A percentile compares a stretch with the other conserved stretches of the same genome.
These are phyloP conservation scores for Monarcha castaneiventris DNA, from an alignment of 2,113 vertebrate species.

Conservation along the genomic window DNA sequence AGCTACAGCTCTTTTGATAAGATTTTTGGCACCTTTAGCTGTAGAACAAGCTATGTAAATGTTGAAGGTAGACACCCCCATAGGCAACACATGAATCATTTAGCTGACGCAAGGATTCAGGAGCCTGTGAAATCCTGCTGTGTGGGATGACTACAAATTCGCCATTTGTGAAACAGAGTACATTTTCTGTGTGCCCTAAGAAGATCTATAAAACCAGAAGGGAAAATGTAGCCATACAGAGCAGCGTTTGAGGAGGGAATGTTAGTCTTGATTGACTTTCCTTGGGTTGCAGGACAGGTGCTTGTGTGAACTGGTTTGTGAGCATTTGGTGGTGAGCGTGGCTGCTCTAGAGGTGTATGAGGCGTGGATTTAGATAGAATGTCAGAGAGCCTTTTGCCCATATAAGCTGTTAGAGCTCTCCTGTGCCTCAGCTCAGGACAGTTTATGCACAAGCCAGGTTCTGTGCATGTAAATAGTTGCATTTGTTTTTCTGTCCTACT, in stretches of 20 bases:
- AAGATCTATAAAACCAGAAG: background rate
- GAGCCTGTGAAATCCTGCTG: background rate
- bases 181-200: background rate
- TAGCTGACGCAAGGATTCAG: background rate
- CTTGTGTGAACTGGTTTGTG: background rate
- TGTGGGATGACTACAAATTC: background rate
- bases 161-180: background rate
- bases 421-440: background rate
- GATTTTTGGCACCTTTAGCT: background rate
- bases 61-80: background rate
- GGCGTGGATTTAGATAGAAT: background rate
- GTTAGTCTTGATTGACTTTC: background rate
- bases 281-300: background rate
- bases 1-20: background rate
- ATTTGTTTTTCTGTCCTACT: background rate
- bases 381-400: background rate
- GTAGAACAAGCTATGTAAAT: conserved; percentile 15
- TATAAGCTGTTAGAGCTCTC: background rate
- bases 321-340: background rate
- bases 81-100: background rate
- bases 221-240: background rate
- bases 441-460: background rate
- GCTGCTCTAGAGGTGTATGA: background rate
- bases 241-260: background rate
- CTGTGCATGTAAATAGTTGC: background rate